phyloP scores from a whole-genome alignment of 2,797 vertebrate genomes.

The Choloepus didactylus region DNA sequence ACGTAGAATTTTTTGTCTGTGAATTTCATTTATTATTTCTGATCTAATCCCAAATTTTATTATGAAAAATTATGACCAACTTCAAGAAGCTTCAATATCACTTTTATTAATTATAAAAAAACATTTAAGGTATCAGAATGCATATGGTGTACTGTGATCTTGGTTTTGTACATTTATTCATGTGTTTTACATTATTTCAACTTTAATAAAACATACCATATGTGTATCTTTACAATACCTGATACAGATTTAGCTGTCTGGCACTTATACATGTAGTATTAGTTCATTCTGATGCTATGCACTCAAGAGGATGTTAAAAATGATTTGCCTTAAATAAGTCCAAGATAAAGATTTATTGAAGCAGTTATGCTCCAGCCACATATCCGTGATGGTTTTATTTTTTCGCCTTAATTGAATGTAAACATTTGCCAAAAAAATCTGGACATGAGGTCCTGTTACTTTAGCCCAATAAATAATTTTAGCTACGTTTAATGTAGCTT shows the following conservation, averaged over 20 bases:
- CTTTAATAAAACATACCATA: conserved; percentile 87
- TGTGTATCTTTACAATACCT: conserved; percentile 90
- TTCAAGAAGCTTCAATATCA: conserved; percentile 85
- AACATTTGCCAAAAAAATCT: conserved; percentile 83
- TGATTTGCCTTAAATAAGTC: conserved; percentile 79
- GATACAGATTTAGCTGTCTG: conserved; percentile 88
- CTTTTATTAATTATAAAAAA: conserved; percentile 89
- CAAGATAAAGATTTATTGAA: conserved; percentile 84
- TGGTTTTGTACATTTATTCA: conserved; percentile 86
- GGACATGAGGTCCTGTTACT: conserved; percentile 83
- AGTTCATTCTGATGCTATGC: conserved; percentile 88
- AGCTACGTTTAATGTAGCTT: conserved; percentile 88
- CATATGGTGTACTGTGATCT: conserved; percentile 84
- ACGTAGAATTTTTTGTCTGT: conserved; percentile 15
- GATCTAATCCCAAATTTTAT: conserved; percentile 59
- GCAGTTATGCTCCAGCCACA: conserved; percentile 83
- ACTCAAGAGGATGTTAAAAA: conserved; percentile 75
- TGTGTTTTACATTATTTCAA: conserved; percentile 87
- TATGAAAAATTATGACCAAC: conserved; percentile 84
- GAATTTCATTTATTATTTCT: conserved; percentile 66
- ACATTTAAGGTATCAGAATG: conserved; percentile 87
- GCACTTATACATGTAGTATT: conserved; percentile 87
- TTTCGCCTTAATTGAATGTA: conserved; percentile 84
- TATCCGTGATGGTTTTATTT: conserved; percentile 80
- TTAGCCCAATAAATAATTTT: conserved; percentile 89